Conservation (phyloP, 1,140 invertebrate genomes). For the Delia radicum region DNA sequence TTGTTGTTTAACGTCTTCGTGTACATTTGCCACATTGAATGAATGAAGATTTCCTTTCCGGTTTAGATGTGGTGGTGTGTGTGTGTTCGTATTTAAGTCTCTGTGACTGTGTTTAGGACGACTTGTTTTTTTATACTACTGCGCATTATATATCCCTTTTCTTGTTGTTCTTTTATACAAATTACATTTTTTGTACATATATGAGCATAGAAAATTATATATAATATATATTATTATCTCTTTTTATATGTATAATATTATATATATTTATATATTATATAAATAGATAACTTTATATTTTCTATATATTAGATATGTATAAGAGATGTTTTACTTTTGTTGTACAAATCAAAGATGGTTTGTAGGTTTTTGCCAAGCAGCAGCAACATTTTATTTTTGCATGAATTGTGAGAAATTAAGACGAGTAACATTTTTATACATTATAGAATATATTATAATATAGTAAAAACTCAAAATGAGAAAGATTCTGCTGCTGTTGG, state of each 20-base stretch:
- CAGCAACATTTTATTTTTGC: neutral
- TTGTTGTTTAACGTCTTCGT: slow-evolving; percentile 15
- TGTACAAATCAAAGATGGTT: neutral
- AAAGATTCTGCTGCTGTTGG: neutral
- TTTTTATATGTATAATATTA: slow-evolving; percentile 27
- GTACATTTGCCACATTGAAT: neutral
- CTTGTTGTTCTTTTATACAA: no score
- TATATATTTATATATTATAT: neutral
- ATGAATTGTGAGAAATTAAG: neutral
- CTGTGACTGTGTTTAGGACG: no score
- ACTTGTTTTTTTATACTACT: slow-evolving; percentile 9
- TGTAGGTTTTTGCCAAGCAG: no score
- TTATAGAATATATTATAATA: neutral
- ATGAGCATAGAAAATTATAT: slow-evolving; percentile 25
- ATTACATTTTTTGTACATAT: slow-evolving; percentile 33
- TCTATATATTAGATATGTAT: no score
- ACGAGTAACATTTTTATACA: neutral
- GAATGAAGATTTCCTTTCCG: slow-evolving; percentile 21
- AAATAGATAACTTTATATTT: no score
- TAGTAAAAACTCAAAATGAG: neutral
- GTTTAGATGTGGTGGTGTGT: neutral
- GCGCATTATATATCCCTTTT: slow-evolving; percentile 17
- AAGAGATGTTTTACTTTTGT: neutral
- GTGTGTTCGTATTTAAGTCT: neutral
- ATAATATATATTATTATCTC: neutral